Conservation (phyloP, 1,140 invertebrate species). For the Drosophila navojoa region DNA sequence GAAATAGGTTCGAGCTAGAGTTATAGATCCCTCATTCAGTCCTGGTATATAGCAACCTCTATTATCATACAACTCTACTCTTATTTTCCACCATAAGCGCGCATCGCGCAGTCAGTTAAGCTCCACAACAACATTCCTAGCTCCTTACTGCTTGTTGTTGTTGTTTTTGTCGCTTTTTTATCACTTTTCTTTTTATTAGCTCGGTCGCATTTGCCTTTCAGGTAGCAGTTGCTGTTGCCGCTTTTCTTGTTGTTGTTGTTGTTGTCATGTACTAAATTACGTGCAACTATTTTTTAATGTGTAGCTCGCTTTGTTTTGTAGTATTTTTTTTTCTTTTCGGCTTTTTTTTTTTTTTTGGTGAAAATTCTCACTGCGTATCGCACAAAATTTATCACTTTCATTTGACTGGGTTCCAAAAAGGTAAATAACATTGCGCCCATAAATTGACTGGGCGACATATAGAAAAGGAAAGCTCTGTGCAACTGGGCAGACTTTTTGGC, state of each 20-base stretch:
- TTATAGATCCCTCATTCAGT: no score
- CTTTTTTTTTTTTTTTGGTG: slow-evolving; percentile 40
- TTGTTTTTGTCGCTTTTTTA: slow-evolving; percentile 17
- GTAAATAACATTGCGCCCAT: slow-evolving; percentile 21
- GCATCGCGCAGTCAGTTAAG: no score
- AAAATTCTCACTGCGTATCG: slow-evolving; percentile 69
- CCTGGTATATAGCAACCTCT: no score
- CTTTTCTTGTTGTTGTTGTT: slow-evolving; percentile 22
- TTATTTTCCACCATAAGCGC: no score
- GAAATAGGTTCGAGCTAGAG: no score
- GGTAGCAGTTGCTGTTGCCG: slow-evolving; percentile 28
- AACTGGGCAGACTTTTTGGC: slow-evolving; percentile 4
- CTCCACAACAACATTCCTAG: no score
- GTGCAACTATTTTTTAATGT: slow-evolving; percentile 77
- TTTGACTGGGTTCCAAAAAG: slow-evolving; percentile 64
- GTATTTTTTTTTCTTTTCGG: background rate
- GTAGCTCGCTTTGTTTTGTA: slow-evolving; percentile 39
- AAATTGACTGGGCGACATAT: slow-evolving; percentile 19
- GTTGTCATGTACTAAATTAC: slow-evolving; percentile 66
- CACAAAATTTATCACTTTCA: slow-evolving; percentile 68
- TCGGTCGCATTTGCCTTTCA: slow-evolving; percentile 49
- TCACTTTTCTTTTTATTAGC: slow-evolving; percentile 51
- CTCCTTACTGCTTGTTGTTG: no score
- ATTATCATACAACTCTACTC: no score
- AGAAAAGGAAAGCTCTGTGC: slow-evolving; percentile 23